Percentiles rank a stretch among this genome's conserved stretches.
Evolutionary conservation across 2,888 invertebrate genomes (phyloP).

Genomic region (Pristionchus mayeri): DNA sequence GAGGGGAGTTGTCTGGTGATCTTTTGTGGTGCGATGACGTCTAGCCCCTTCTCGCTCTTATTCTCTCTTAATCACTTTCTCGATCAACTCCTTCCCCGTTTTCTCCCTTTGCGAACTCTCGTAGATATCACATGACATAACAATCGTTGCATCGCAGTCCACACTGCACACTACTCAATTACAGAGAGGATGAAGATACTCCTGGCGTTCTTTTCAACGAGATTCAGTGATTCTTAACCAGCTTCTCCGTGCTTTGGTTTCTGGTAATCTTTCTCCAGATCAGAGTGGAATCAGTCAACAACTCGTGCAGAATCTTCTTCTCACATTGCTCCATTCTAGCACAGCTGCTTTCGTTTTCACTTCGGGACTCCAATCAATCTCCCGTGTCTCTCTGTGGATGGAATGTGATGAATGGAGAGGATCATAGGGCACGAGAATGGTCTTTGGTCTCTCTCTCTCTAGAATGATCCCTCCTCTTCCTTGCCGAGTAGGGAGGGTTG

Average conservation of each 20-base stretch:
- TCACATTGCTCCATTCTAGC: too few relatives aligned
- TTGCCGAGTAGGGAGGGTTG: background rate
- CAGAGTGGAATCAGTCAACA: too few relatives aligned
- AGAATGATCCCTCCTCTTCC: background rate
- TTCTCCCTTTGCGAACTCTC: constrained; percentile 7
- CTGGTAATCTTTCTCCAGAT: too few relatives aligned
- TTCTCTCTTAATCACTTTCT: background rate
- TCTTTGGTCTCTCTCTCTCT: background rate
- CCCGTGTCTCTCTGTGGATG: constrained; percentile 11
- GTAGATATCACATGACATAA: background rate
- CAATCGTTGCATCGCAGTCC: too few relatives aligned
- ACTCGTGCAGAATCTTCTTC: too few relatives aligned
- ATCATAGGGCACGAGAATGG: constrained; percentile 2
- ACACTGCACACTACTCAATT: too few relatives aligned
- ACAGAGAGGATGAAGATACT: too few relatives aligned
- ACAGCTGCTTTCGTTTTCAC: background rate
- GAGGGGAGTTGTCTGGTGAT: background rate
- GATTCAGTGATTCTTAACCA: too few relatives aligned
- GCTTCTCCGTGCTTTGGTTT: too few relatives aligned
- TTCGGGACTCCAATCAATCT: constrained; percentile 3
- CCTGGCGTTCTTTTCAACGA: too few relatives aligned
- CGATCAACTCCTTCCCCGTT: background rate
- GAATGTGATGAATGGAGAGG: background rate
- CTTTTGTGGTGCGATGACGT: constrained; percentile 33
- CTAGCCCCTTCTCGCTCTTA: background rate